Base-by-base conservation (phyloP, 2,113 vertebrate species). In the Scartelaos histophorus region DNA sequence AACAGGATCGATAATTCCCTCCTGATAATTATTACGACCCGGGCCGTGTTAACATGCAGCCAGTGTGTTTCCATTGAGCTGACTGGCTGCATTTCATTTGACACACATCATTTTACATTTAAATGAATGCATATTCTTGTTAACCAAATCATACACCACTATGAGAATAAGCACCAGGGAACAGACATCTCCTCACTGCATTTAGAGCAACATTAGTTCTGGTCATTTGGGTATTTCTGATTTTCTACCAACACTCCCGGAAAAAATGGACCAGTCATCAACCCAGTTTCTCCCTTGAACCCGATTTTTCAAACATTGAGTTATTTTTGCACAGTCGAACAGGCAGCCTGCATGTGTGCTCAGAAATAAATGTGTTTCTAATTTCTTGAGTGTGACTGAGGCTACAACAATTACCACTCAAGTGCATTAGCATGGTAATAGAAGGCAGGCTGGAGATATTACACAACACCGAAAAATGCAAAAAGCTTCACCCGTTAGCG, bases 321-420 rank as follows among this genome's bases (percentile, higher is more conserved):
- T 88, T 91, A 88, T 91, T 91, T 89, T 76, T 79, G 86, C 86
- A 84, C 79, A 62, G 76, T 84, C 82, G 75, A 45, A 76, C 83
- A 88, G 87, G 86, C 84, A 53, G 78, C 61, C 75, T 69, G 72
- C 56, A 29, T 35, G 78, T 79, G 69, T 58, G 71, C 35, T 61
- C 24, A 66, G 25, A 81, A 67, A 62, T 29, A 47, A 21, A 46
- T 74, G 79, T 58, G 75, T 70, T 75, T 79, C 80, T 81, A 83
- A 85, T 81, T 81, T 83, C 68, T 78, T 75, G 67, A 78, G 81
- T 73, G 67, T 73, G 73, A 62, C 61, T 71, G 78, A 29, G 76
- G 71, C 78, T 82, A 61, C 79, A 79, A 87, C 79, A 86, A 84
- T 87, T 82, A 87, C 76, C 72, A 75, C 69, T 76, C 76, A 21